These are phyloP conservation scores for Tylochromis polylepis DNA, from an alignment of 2,113 vertebrate genomes.

Conservation along the genomic window DNA sequence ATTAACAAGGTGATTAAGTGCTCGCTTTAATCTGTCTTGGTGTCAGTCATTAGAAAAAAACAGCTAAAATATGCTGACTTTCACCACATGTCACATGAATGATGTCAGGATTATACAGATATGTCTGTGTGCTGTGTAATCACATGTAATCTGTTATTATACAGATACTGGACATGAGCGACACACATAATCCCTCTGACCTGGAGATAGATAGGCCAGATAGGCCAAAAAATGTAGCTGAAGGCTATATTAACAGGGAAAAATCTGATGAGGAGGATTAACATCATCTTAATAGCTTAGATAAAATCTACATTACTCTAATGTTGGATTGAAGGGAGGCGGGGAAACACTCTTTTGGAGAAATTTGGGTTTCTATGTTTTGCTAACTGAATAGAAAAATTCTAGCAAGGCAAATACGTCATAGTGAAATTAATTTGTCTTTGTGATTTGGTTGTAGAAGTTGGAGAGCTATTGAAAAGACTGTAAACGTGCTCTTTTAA, in stretches of 20 bases:
- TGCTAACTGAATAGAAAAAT: not conserved
- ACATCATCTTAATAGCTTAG: not conserved
- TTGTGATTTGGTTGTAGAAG: not conserved
- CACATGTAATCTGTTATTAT: conserved; percentile 57
- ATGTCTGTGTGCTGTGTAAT: conserved; percentile 32
- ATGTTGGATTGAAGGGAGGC: not conserved
- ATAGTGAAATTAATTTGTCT: not conserved
- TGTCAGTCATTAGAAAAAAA: conserved; percentile 32
- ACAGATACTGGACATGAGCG: conserved; percentile 8
- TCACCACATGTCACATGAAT: conserved; percentile 4
- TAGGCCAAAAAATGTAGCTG: not conserved
- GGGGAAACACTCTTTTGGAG: not conserved
- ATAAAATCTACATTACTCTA: not conserved
- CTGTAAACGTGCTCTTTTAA: not conserved
- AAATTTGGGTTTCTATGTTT: not conserved
- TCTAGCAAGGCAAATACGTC: not conserved
- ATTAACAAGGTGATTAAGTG: conserved; percentile 4
- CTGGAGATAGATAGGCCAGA: not conserved
- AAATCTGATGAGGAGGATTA: not conserved
- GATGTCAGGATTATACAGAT: conserved; percentile 10
- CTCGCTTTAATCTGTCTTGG: conserved; percentile 21
- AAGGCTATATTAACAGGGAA: not conserved
- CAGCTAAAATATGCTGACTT: conserved; percentile 54
- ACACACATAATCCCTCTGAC: conserved; percentile 37
- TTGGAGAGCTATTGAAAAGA: not conserved